phyloP scores from a whole-genome alignment of 2,797 vertebrate species.

The Aldrovandia affinis region DNA sequence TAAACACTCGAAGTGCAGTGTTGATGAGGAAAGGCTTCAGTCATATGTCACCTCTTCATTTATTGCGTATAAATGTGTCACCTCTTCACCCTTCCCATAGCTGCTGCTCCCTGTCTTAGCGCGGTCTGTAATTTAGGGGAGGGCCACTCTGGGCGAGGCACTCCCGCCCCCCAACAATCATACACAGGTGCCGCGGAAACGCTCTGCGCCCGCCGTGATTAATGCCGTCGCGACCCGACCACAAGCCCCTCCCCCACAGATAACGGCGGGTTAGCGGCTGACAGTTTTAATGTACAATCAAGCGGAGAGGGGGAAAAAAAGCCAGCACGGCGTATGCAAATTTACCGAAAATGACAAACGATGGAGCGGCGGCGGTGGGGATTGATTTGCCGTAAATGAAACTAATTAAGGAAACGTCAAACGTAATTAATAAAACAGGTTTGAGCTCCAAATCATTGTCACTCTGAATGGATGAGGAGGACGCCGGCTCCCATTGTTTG shows the following conservation, averaged over 20 bases:
- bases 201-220: constrained; percentile 90
- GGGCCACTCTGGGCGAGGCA: constrained; percentile 84
- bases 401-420: constrained; percentile 77
- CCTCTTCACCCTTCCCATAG: not conserved
- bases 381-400: constrained; percentile 92
- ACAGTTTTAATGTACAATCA: constrained; percentile 99
- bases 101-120: not conserved
- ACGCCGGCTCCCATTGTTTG: constrained; percentile 99
- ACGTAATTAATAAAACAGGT: constrained; percentile 76
- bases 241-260: constrained; percentile 99
- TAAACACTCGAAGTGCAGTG: too few relatives aligned
- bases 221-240: constrained; percentile 97
- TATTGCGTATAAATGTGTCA: constrained; percentile 11
- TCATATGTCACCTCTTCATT: constrained; percentile 27
- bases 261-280: constrained; percentile 94
- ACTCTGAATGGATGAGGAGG: constrained; percentile 96
- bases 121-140: constrained; percentile 72
- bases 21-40: not conserved
- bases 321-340: constrained; percentile 99
- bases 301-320: constrained; percentile 89
- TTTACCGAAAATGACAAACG: constrained; percentile 99
- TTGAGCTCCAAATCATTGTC: constrained; percentile 91
- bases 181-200: constrained; percentile 80
- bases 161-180: too few relatives aligned
- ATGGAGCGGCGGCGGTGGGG: constrained; percentile 97